Evolutionary conservation across 92 coral and sea anemone species (phyloP).

Genomic region (Desmophyllum pertusum): DNA sequence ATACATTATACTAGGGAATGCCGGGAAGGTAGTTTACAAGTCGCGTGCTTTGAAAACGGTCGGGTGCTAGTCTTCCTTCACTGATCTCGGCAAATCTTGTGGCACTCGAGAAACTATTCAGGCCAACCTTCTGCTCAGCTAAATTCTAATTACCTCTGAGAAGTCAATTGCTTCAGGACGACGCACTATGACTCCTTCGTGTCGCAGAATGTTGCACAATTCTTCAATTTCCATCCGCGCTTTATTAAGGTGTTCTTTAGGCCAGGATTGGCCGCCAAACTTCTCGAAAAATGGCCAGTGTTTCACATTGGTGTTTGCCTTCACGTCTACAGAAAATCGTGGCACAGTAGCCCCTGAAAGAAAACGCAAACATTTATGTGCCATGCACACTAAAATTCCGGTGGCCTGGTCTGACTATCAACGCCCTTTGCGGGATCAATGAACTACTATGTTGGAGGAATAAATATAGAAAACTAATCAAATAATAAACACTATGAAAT

Average conservation of each 20-base stretch:
- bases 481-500: no score
- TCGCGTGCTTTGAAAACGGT: no score
- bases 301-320: slow-evolving; percentile 64
- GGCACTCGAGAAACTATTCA: no score
- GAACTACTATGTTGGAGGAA: no score
- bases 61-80: no score
- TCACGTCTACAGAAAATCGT: slow-evolving; percentile 70
- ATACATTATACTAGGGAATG: no score
- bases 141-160: slow-evolving; percentile 54
- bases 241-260: slow-evolving; percentile 60
- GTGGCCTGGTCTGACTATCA: no score
- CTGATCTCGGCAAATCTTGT: no score
- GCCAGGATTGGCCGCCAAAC: slow-evolving; percentile 74
- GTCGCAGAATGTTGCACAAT: slow-evolving; percentile 72
- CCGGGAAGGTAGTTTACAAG: no score
- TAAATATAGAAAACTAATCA: no score
- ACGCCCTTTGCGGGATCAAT: no score
- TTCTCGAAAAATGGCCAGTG: slow-evolving; percentile 70
- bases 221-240: slow-evolving; percentile 77
- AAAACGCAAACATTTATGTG: neutral
- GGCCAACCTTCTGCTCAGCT: no score
- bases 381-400: neutral
- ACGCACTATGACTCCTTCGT: slow-evolving; percentile 82
- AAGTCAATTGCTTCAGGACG: slow-evolving; percentile 79
- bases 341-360: slow-evolving; percentile 51